Percentiles rank a stretch among this genome's conserved stretches.
These are phyloP conservation scores for Phylloscopus trochiloides DNA, from an alignment of 2,113 vertebrate genomes.

Conservation along the genomic window DNA sequence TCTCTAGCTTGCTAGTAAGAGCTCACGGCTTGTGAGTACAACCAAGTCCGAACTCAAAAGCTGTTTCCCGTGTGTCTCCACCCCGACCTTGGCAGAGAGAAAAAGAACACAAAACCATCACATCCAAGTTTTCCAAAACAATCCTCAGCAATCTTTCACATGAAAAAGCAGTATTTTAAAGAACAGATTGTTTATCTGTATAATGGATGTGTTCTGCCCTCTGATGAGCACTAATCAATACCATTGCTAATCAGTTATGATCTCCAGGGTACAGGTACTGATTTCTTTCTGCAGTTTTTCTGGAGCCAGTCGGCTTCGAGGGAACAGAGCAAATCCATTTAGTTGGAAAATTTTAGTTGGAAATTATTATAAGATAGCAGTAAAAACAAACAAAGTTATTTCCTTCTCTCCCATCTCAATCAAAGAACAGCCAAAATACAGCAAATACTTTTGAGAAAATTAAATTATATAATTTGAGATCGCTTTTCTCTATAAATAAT, in stretches of 20 bases:
- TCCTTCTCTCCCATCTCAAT: neutral
- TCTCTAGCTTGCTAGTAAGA: too few relatives aligned
- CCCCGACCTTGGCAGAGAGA: too few relatives aligned
- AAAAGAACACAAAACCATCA: too few relatives aligned
- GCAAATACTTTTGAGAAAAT: neutral
- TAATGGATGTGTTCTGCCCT: neutral
- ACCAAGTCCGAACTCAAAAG: too few relatives aligned
- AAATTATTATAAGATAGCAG: neutral
- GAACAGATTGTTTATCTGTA: neutral
- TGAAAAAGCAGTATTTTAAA: neutral
- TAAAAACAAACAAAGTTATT: neutral
- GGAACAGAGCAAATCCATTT: neutral
- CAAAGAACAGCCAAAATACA: neutral
- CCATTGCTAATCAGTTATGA: neutral
- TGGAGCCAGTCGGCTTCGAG: neutral
- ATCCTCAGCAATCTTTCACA: neutral
- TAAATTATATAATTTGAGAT: neutral
- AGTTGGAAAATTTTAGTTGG: neutral
- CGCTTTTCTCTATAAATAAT: neutral
- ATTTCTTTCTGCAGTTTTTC: neutral
- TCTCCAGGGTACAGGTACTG: neutral
- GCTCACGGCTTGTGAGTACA: too few relatives aligned
- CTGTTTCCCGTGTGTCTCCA: too few relatives aligned
- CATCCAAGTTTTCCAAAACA: neutral
- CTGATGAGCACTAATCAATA: neutral